Evolutionary conservation across 2,888 invertebrate genomes (phyloP), one percentile per base, ranked within the genome.

Genomic region (Drosophila neotestacea): DNA sequence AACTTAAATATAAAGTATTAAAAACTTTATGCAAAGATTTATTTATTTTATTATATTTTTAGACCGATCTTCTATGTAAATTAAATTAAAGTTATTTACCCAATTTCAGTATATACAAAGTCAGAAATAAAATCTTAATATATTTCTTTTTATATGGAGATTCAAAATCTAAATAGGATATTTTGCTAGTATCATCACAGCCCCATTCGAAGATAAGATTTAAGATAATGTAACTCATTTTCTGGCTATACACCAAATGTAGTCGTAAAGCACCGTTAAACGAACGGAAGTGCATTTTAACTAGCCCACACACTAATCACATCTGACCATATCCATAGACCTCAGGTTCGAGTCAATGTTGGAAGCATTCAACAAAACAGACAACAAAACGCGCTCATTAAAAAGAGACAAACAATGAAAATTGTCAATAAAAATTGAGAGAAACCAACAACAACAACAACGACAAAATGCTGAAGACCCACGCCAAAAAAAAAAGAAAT

Each of bases 361-460:
- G 79, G 75, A 70, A 70, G 59, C 58, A 70, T 61, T 30, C 56
- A 62, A 41, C 56, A 50, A 58, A 66, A 62, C 58, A 47, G 64
- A 48, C 72, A 72, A 77, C 77, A 78, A 89, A 88, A 86, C 79
- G 76, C 70, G 76, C 74, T 88, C 84, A 88, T 82, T 86, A 86
- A 81, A 81, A 86, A 88, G 81, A 84, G 59, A 58, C 70, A 76
- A 80, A 77, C 75, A 79, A 80, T 77, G 77, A 79, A 81, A 76
- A 84, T 77, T 75, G 79, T 88, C 87, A 85, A 85, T 82, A 89
- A 85, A 80, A 82, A 68, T 67, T 54, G 66, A 73, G 58, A 36
- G 52, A 70, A 62, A 69, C 47, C 34, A 34, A 48, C 67, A 34
- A 58, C 58, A 66, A 65, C 32, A 46, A 44, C 70, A 30, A 65